Percentiles rank a stretch among this genome's conserved stretches.
Conservation (phyloP, 2,113 vertebrate genomes). For the Diadophis punctatus region DNA sequence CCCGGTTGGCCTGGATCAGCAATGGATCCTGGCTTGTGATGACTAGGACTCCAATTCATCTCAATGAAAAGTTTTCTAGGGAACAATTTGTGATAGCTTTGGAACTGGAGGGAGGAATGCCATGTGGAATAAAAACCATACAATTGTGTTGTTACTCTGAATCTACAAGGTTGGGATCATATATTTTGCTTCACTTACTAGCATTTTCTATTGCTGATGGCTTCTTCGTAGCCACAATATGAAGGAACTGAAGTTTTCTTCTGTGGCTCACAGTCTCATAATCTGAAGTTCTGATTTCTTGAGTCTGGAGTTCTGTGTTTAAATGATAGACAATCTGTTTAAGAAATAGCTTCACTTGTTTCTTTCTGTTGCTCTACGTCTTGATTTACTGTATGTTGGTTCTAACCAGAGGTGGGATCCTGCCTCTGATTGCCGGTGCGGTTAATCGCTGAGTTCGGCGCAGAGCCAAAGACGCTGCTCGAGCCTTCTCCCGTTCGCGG, state of each 20-base stretch:
- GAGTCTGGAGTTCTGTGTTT: neutral
- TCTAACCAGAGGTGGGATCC: too few species aligned
- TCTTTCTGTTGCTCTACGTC: neutral
- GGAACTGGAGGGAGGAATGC: neutral
- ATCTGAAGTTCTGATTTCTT: neutral
- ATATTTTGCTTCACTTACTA: constrained; percentile 46
- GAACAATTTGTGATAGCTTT: neutral
- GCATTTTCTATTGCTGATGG: neutral
- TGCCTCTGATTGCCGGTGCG: too few species aligned
- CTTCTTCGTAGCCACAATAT: accelerated
- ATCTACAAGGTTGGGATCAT: accelerated
- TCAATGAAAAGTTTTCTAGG: neutral
- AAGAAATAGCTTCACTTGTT: constrained; percentile 1
- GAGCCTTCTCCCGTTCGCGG: too few species aligned
- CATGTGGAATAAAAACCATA: accelerated
- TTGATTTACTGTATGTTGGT: neutral
- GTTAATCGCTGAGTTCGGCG: too few species aligned
- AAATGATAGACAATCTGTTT: constrained; percentile 35
- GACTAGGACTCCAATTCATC: neutral
- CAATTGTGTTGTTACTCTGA: neutral
- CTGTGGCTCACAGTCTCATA: constrained; percentile 39
- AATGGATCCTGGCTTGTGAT: neutral
- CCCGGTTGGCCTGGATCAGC: neutral
- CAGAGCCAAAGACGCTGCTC: too few species aligned
- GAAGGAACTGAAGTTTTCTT: constrained; percentile 38